phyloP scores from a whole-genome alignment of 1,140 invertebrate genomes.

The Pogonomyrmex californicus region DNA sequence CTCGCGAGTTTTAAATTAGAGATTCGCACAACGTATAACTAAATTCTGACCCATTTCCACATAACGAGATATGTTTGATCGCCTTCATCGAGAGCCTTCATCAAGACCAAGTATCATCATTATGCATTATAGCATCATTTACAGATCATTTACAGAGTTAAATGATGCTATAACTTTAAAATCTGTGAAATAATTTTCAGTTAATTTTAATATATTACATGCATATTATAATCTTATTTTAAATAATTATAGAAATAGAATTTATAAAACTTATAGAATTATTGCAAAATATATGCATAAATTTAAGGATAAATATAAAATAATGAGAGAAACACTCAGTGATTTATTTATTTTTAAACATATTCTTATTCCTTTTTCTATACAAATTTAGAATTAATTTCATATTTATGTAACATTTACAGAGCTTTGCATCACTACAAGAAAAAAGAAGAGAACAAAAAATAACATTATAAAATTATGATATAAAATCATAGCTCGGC shows the following conservation, averaged over 20 bases:
- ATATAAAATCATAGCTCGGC: background rate
- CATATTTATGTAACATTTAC: background rate
- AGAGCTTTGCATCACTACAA: background rate
- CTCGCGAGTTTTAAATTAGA: slow-evolving; percentile 1
- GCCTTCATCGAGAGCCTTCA: background rate
- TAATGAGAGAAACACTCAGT: background rate
- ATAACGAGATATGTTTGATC: background rate
- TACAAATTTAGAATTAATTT: background rate
- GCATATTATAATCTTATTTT: background rate
- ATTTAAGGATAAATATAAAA: background rate
- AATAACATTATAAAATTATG: background rate
- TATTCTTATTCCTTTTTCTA: background rate
- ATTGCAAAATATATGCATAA: no score
- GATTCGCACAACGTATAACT: slow-evolving; percentile 11
- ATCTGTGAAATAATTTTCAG: background rate
- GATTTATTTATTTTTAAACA: background rate
- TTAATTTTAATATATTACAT: background rate
- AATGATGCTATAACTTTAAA: background rate
- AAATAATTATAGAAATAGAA: background rate
- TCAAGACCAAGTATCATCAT: background rate
- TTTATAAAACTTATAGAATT: no score
- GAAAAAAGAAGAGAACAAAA: no score
- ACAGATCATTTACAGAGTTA: no score
- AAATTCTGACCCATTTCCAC: background rate
- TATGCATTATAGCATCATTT: background rate